A percentile compares a stretch with the other conserved stretches of the same genome.
Evolutionary conservation across 1,140 invertebrate genomes (phyloP).

Genomic region (Conus ventricosus): DNA sequence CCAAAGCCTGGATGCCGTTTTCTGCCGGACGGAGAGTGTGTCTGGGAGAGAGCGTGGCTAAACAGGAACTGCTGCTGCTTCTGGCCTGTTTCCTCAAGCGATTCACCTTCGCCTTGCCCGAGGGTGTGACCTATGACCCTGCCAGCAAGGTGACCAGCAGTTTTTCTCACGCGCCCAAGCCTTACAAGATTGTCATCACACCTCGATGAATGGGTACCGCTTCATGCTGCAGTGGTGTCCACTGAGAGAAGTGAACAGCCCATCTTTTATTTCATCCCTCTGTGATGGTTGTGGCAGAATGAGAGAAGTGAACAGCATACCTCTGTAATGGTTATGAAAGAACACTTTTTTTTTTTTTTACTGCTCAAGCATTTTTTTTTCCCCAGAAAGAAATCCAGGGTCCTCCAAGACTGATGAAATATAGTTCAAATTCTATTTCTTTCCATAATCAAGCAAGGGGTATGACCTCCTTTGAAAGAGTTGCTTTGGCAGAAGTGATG

Average conservation of each 20-base stretch:
- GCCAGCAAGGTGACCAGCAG: background rate
- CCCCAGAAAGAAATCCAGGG: too few species aligned
- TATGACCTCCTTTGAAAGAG: too few species aligned
- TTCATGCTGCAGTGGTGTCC: too few species aligned
- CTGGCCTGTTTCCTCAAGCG: background rate
- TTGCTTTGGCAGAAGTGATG: too few species aligned
- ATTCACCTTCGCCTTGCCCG: background rate
- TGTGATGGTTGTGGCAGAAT: background rate
- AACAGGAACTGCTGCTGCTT: constrained; percentile 3
- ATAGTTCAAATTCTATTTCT: too few species aligned
- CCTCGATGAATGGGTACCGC: background rate
- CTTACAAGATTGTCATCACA: background rate
- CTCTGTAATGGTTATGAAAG: background rate
- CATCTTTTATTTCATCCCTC: too few species aligned
- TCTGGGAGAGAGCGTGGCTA: constrained; percentile 87
- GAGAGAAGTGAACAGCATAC: background rate
- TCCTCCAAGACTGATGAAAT: too few species aligned
- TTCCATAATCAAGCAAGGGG: too few species aligned
- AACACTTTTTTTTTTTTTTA: too few species aligned
- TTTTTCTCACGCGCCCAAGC: background rate
- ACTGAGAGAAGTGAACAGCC: too few species aligned
- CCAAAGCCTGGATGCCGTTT: constrained; percentile 49
- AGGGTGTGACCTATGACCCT: background rate
- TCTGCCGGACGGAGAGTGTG: constrained; percentile 80
- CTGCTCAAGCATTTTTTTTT: too few species aligned